A percentile compares a stretch with the other conserved stretches of the same genome.
Evolutionary conservation across 2,888 invertebrate species (phyloP).

Genomic region (Leucophora obtusa): DNA sequence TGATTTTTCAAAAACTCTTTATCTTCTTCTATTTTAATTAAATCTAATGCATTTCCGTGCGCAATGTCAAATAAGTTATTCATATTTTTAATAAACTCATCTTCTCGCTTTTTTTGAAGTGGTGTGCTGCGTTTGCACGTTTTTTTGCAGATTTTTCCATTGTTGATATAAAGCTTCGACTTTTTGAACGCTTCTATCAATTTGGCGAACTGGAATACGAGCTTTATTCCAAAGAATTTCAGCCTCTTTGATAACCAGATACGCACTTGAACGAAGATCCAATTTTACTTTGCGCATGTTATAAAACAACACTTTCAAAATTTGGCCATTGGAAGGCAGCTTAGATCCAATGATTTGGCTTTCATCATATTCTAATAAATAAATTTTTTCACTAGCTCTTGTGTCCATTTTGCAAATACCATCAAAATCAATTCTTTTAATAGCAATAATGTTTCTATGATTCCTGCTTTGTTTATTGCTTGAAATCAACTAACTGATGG

Average conservation of each 20-base stretch:
- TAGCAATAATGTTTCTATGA: no score
- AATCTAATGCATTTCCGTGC: no score
- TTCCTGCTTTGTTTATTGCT: neutral
- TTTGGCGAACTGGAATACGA: conserved; percentile 18
- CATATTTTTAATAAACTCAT: no score
- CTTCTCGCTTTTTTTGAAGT: no score
- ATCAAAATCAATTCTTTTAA: neutral
- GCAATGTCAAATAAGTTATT: no score
- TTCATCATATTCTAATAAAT: conserved; percentile 25
- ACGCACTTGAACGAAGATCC: conserved; percentile 6
- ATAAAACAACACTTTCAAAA: conserved; percentile 28
- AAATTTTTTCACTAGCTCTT: conserved; percentile 18
- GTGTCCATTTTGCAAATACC: conserved; percentile 9
- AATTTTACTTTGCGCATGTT: conserved; percentile 14
- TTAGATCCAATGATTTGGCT: conserved; percentile 29
- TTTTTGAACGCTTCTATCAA: neutral
- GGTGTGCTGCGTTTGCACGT: no score
- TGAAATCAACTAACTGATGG: no score
- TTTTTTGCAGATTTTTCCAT: neutral
- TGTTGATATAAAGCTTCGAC: conserved; percentile 1
- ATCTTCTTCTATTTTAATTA: no score
- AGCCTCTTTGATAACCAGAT: conserved; percentile 24
- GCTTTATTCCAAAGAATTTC: conserved; percentile 17
- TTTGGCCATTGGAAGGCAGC: conserved; percentile 29
- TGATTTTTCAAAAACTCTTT: no score